phyloP scores from a whole-genome alignment of 2,888 invertebrate species.

The Melanotus villosus region DNA sequence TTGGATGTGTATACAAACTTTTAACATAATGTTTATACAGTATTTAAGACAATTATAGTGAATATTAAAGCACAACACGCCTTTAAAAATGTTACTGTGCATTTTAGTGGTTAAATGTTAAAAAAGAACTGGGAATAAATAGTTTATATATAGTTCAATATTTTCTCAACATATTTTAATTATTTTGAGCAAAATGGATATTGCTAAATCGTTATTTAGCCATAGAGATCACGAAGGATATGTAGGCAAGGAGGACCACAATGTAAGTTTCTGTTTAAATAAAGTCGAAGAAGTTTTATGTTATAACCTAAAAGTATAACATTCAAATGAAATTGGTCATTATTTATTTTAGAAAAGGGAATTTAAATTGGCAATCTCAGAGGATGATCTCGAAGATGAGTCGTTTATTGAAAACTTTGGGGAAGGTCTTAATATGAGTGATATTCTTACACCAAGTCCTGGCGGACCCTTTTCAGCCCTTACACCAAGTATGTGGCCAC shows the following conservation, averaged over 20 bases:
- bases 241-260: constrained; percentile 88
- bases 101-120: too few relatives aligned
- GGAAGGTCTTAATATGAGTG: constrained; percentile 80
- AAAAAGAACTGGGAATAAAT: too few relatives aligned
- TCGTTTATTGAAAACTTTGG: constrained; percentile 73
- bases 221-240: constrained; percentile 91
- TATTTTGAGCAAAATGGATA: constrained; percentile 77
- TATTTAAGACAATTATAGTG: too few relatives aligned
- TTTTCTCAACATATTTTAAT: constrained; percentile 7
- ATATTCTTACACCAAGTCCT: constrained; percentile 81
- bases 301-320: constrained; percentile 10
- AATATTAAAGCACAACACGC: too few relatives aligned
- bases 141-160: too few relatives aligned
- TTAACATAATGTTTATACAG: too few relatives aligned
- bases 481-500: constrained; percentile 97
- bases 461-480: constrained; percentile 96
- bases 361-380: constrained; percentile 83
- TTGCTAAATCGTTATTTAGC: constrained; percentile 92
- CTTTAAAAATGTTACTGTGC: too few relatives aligned
- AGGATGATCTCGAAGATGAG: constrained; percentile 80
- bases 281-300: too few relatives aligned
- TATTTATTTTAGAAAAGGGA: constrained; percentile 74
- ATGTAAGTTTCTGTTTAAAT: constrained; percentile 73
- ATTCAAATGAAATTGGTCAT: too few relatives aligned
- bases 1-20: too few relatives aligned